phyloP scores from a whole-genome alignment of 2,113 vertebrate species.

The Etheostoma cragini region DNA sequence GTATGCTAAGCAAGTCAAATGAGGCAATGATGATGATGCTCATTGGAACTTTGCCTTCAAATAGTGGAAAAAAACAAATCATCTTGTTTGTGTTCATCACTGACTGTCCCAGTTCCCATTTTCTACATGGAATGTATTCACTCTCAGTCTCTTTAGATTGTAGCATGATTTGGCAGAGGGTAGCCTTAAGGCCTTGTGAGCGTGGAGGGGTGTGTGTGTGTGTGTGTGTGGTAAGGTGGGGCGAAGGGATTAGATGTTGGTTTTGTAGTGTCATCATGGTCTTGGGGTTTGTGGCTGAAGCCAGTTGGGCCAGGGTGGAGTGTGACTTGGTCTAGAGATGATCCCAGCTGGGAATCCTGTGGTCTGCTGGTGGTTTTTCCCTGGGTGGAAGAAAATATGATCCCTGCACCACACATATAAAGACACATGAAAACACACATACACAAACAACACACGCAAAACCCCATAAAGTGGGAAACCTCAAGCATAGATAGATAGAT shows the following conservation, averaged over 20 bases:
- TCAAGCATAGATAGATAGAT: neutral
- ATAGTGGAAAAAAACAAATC: slow-evolving; percentile 1
- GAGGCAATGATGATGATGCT: slow-evolving; percentile 11
- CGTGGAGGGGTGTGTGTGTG: neutral
- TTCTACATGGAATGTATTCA: slow-evolving; percentile 25
- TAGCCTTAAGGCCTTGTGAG: slow-evolving; percentile 43
- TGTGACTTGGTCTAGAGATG: slow-evolving; percentile 51
- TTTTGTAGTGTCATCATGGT: slow-evolving; percentile 64
- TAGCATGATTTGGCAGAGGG: slow-evolving; percentile 44
- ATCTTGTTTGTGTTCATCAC: slow-evolving; percentile 10
- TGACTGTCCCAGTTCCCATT: slow-evolving; percentile 36
- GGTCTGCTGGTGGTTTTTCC: slow-evolving; percentile 53
- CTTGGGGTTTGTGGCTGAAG: slow-evolving; percentile 70
- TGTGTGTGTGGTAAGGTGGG: slow-evolving; percentile 39
- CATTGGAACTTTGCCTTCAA: neutral
- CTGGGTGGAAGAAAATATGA: slow-evolving; percentile 54
- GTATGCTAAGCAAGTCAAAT: slow-evolving; percentile 30
- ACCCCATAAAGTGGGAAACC: slow-evolving; percentile 1
- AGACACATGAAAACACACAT: slow-evolving; percentile 1
- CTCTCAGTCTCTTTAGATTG: slow-evolving; percentile 3
- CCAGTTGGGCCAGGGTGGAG: slow-evolving; percentile 67
- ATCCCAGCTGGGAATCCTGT: slow-evolving; percentile 65
- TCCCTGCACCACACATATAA: slow-evolving; percentile 26
- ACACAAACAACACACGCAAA: slow-evolving; percentile 29
- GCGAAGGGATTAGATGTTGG: slow-evolving; percentile 45